phyloP scores from a whole-genome alignment of 2,888 invertebrate genomes.

The Apamea sordens region DNA sequence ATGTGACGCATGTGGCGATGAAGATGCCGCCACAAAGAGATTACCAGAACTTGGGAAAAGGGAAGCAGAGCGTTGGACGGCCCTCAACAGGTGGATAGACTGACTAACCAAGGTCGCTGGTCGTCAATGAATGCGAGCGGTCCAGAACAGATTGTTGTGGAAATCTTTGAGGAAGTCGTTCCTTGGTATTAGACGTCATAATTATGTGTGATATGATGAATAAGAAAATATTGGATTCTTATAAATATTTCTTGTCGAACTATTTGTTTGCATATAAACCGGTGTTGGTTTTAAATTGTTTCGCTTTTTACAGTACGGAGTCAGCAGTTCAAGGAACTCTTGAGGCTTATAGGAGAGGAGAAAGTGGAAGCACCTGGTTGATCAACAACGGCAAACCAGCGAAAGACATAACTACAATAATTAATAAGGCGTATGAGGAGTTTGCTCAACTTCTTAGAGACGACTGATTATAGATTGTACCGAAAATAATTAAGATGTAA shows the following conservation, averaged over 20 bases:
- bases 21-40: background rate
- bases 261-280: no score
- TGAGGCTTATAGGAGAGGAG: slow-evolving; percentile 64
- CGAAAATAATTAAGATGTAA: background rate
- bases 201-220: background rate
- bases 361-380: slow-evolving; percentile 70
- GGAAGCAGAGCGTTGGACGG: background rate
- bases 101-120: background rate
- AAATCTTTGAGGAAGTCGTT: background rate
- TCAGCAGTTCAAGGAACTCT: slow-evolving; percentile 66
- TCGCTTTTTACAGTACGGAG: slow-evolving; percentile 58
- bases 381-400: slow-evolving; percentile 61
- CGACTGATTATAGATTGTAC: background rate
- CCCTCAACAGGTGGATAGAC: background rate
- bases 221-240: background rate
- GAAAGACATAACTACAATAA: slow-evolving; percentile 64
- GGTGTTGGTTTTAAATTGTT: background rate
- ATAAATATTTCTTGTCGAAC: background rate
- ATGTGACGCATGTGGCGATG: no score
- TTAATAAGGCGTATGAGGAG: slow-evolving; percentile 53
- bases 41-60: background rate
- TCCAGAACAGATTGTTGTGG: background rate
- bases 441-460: slow-evolving; percentile 27
- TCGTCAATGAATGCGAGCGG: background rate
- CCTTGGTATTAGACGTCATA: background rate